Evolutionary conservation across 1,140 invertebrate genomes (phyloP).

Genomic region (Hydropsyche tenuis): DNA sequence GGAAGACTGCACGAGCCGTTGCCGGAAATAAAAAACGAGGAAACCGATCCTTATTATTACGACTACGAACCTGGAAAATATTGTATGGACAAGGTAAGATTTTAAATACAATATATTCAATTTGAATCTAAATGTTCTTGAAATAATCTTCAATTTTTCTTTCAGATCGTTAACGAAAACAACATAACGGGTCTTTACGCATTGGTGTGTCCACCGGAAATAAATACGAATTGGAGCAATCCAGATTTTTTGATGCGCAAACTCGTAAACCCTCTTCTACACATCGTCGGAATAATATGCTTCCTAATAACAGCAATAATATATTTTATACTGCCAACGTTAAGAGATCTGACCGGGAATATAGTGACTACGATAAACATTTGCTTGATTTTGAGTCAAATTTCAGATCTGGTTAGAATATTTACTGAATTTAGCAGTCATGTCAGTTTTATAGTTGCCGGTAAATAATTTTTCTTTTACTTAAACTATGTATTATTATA

Average conservation of each 20-base stretch:
- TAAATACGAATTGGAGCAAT: conserved; percentile 71
- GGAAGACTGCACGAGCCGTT: conserved; percentile 54
- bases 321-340: conserved; percentile 82
- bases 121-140: neutral
- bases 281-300: conserved; percentile 73
- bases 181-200: conserved; percentile 68
- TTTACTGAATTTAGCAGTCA: conserved; percentile 81
- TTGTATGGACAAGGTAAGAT: conserved; percentile 76
- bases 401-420: conserved; percentile 77
- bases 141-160: neutral
- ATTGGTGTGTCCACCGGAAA: conserved; percentile 75
- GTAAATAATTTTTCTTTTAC: conserved; percentile 55
- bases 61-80: conserved; percentile 78
- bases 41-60: conserved; percentile 64
- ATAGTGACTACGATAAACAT: conserved; percentile 81
- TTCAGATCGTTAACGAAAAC: conserved; percentile 50
- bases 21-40: conserved; percentile 57
- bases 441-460: conserved; percentile 77
- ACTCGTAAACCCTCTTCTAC: conserved; percentile 77
- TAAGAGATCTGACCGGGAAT: conserved; percentile 82
- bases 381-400: conserved; percentile 76
- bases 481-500: neutral
- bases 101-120: neutral
- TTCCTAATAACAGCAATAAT: conserved; percentile 78
- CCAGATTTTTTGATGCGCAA: conserved; percentile 75